phyloP scores from a whole-genome alignment of 1,140 invertebrate genomes.

The Reticulitermes speratus region DNA sequence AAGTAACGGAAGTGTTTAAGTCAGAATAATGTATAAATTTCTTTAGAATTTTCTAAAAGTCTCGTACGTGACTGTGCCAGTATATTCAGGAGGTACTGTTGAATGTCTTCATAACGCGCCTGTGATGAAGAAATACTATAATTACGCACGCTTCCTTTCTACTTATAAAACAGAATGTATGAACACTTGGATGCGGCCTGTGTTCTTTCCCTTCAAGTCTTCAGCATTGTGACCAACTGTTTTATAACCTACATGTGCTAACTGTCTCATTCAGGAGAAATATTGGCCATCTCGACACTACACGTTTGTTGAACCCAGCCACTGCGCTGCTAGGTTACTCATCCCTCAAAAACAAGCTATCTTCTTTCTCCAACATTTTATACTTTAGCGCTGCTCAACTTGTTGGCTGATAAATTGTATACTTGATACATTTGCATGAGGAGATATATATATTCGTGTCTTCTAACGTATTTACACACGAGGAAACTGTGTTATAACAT shows the following conservation, averaged over 20 bases:
- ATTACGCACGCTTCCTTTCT: too few species aligned
- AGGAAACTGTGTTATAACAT: neutral
- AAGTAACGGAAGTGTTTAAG: too few species aligned
- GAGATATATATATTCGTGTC: neutral
- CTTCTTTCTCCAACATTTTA: constrained; percentile 4
- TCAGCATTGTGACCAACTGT: neutral
- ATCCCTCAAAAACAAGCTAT: neutral
- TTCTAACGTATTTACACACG: neutral
- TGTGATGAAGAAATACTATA: too few species aligned
- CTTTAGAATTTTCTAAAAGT: too few species aligned
- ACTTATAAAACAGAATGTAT: neutral
- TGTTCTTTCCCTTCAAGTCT: neutral
- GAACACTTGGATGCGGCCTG: constrained; percentile 9
- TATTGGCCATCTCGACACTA: neutral
- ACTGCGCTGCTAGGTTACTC: neutral
- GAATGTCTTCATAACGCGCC: too few species aligned
- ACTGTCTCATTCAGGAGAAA: constrained; percentile 18
- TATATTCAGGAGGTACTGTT: too few species aligned
- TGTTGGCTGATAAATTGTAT: neutral
- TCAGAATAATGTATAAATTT: too few species aligned
- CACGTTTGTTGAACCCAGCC: neutral
- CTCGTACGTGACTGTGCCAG: too few species aligned
- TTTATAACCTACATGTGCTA: constrained; percentile 13
- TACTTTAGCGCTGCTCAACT: neutral
- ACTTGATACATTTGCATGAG: neutral